Conservation (phyloP, 2,113 vertebrate species). For the Notiomystis cincta region DNA sequence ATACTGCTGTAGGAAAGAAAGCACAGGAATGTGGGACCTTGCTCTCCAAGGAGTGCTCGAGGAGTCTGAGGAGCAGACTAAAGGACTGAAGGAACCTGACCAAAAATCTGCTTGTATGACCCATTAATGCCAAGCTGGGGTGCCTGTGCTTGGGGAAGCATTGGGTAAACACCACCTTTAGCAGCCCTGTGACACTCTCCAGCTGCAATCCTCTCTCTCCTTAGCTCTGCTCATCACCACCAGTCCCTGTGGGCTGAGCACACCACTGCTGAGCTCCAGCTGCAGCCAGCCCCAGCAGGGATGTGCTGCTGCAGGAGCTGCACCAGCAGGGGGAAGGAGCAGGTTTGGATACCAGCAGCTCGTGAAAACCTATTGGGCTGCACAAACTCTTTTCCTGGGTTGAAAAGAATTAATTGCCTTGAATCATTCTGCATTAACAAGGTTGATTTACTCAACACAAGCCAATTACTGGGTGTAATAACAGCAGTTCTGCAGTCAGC, state of each 20-base stretch:
- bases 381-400: background rate
- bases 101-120: background rate
- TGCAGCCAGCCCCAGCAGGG: background rate
- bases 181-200: background rate
- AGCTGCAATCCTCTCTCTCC: background rate
- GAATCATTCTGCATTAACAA: background rate
- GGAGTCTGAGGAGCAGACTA: background rate
- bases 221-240: background rate
- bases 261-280: background rate
- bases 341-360: background rate
- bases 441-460: background rate
- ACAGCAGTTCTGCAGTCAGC: background rate
- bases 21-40: background rate
- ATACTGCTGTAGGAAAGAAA: background rate
- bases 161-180: background rate
- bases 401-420: background rate
- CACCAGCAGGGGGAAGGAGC: fast-evolving
- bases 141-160: background rate
- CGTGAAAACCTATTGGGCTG: background rate
- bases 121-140: background rate
- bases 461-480: background rate
- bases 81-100: background rate
- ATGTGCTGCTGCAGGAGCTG: background rate
- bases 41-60: background rate
- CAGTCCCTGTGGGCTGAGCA: background rate